Conservation (phyloP, 2,113 vertebrate species). For the Dendropsophus ebraccatus region DNA sequence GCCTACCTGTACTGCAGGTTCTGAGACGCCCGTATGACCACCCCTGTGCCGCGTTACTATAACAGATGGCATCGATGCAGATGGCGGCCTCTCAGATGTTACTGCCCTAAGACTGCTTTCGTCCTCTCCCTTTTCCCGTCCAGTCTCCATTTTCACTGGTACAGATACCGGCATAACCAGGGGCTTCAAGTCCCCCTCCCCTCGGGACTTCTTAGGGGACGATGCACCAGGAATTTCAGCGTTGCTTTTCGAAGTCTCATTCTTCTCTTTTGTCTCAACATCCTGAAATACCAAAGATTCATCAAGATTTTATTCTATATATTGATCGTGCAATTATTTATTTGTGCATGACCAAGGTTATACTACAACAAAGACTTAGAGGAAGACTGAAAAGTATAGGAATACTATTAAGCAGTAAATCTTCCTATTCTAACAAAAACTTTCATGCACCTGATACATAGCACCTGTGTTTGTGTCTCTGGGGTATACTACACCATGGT, state of each 20-base stretch:
- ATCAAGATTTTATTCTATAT: neutral
- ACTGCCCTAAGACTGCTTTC: constrained; percentile 71
- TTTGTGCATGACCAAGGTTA: neutral
- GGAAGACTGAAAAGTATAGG: neutral
- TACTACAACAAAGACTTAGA: neutral
- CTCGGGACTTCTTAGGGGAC: constrained; percentile 76
- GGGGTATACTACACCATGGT: neutral
- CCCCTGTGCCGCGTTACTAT: constrained; percentile 92
- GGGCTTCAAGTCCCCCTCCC: constrained; percentile 84
- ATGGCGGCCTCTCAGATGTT: constrained; percentile 70
- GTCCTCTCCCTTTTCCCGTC: constrained; percentile 73
- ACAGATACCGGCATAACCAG: constrained; percentile 97
- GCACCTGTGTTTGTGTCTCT: neutral
- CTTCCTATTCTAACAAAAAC: neutral
- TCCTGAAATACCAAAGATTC: constrained; percentile 64
- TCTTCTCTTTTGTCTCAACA: constrained; percentile 69
- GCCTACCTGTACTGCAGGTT: constrained; percentile 81
- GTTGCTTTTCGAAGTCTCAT: constrained; percentile 67
- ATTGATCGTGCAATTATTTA: neutral
- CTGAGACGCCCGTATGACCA: constrained; percentile 79
- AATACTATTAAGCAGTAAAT: neutral
- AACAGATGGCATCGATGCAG: constrained; percentile 87
- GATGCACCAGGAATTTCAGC: constrained; percentile 71
- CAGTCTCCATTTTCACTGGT: constrained; percentile 81
- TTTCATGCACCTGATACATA: neutral